phyloP scores from a whole-genome alignment of 2,797 vertebrate genomes.

The Pseudochromis fuscus region DNA sequence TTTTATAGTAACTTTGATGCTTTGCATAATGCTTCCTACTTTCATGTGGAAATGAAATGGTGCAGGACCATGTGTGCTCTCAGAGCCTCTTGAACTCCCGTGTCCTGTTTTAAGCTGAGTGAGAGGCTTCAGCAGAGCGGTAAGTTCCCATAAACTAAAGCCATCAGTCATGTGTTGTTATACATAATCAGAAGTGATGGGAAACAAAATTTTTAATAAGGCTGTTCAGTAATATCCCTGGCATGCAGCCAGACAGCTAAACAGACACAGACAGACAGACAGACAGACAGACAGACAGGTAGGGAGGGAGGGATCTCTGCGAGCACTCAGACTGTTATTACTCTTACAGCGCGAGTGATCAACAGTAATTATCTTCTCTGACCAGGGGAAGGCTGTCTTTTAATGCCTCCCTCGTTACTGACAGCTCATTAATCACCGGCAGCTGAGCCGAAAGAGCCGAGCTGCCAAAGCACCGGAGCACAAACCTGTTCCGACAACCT shows the following conservation, averaged over 20 bases:
- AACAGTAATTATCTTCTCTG: slow-evolving; percentile 72
- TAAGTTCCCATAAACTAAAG: background rate
- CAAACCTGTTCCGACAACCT: slow-evolving; percentile 72
- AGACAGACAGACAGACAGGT: slow-evolving; percentile 4
- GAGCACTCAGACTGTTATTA: slow-evolving; percentile 37
- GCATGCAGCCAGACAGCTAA: background rate
- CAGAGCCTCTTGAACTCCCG: background rate
- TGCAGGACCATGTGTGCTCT: background rate
- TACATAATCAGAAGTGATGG: slow-evolving; percentile 27
- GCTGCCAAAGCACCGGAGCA: slow-evolving; percentile 44
- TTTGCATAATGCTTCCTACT: background rate
- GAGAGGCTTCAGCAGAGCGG: background rate
- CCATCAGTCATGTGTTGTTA: background rate
- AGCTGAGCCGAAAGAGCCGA: slow-evolving; percentile 43
- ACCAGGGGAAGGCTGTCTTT: slow-evolving; percentile 62
- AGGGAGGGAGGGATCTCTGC: slow-evolving; percentile 23
- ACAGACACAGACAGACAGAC: too few relatives aligned
- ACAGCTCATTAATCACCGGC: slow-evolving; percentile 82
- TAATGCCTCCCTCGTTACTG: slow-evolving; percentile 60
- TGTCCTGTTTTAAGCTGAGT: background rate
- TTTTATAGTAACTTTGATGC: background rate
- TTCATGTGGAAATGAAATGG: background rate
- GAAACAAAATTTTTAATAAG: slow-evolving; percentile 7
- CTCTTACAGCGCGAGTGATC: slow-evolving; percentile 63
- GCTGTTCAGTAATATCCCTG: background rate